Percentiles rank a stretch among this genome's conserved stretches.
These are phyloP conservation scores for Phrynosoma blainvillii DNA, from an alignment of 2,113 vertebrate species.

Conservation along the genomic window DNA sequence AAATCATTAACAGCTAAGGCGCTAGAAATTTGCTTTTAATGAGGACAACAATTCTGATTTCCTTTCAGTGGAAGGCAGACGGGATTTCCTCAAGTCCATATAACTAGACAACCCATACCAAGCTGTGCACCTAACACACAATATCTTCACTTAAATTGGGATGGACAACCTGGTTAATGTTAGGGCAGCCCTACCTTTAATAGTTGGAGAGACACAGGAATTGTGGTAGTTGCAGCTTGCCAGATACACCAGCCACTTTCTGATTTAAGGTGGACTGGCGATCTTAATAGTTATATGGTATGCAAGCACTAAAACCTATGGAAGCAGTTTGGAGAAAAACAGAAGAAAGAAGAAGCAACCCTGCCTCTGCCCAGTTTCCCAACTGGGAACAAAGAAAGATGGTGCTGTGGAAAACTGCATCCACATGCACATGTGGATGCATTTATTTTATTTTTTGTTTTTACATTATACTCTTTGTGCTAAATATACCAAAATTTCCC, in stretches of 20 bases:
- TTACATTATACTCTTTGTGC: conserved; percentile 11
- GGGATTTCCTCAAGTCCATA: no score
- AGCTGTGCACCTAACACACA: no score
- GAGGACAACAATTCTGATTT: no score
- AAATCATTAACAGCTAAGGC: no score
- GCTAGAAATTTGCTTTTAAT: no score
- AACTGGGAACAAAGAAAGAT: not conserved
- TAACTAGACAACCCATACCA: no score
- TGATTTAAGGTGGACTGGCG: not conserved
- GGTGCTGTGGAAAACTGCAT: not conserved
- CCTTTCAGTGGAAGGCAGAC: no score
- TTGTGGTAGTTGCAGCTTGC: not conserved
- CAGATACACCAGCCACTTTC: not conserved
- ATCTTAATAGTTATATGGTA: conserved; percentile 47
- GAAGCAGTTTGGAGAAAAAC: conserved; percentile 47
- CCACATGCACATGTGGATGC: not conserved
- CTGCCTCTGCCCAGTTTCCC: not conserved
- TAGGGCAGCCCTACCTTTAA: not conserved
- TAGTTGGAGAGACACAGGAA: not conserved
- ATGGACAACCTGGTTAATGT: not conserved
- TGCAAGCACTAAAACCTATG: conserved; percentile 17
- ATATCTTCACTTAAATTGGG: not conserved
- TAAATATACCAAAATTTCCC: not conserved
- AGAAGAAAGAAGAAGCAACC: not conserved
- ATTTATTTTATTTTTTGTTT: not conserved